These are phyloP conservation scores for Neoarius graeffei DNA, from an alignment of 2,113 vertebrate species.

Conservation along the genomic window DNA sequence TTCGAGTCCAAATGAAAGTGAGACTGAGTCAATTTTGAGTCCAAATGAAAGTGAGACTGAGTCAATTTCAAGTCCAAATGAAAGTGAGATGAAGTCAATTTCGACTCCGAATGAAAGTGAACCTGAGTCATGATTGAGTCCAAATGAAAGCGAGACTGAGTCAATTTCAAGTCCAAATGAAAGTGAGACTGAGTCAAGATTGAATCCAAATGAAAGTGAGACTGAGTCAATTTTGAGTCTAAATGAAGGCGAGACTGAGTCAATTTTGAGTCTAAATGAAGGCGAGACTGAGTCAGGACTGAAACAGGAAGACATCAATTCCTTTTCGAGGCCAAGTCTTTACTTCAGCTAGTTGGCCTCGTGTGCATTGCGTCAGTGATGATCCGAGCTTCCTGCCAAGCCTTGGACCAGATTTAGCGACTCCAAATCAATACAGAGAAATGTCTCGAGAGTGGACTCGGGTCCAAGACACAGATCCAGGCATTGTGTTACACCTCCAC, in stretches of 20 bases:
- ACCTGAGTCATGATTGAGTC: neutral
- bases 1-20: neutral
- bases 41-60: neutral
- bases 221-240: neutral
- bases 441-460: neutral
- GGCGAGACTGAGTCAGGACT: neutral
- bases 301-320: neutral
- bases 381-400: neutral
- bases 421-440: neutral
- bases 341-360: neutral
- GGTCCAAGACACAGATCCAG: neutral
- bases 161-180: neutral
- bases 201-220: neutral
- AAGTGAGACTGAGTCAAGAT: neutral
- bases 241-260: neutral
- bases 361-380: neutral
- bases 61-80: neutral
- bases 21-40: neutral
- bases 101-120: neutral
- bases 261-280: neutral
- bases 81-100: neutral
- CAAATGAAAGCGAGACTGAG: neutral
- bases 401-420: neutral
- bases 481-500: neutral
- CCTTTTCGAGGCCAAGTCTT: neutral